Conservation (phyloP, 2,888 invertebrate genomes). For the Melinaea menophilus region DNA sequence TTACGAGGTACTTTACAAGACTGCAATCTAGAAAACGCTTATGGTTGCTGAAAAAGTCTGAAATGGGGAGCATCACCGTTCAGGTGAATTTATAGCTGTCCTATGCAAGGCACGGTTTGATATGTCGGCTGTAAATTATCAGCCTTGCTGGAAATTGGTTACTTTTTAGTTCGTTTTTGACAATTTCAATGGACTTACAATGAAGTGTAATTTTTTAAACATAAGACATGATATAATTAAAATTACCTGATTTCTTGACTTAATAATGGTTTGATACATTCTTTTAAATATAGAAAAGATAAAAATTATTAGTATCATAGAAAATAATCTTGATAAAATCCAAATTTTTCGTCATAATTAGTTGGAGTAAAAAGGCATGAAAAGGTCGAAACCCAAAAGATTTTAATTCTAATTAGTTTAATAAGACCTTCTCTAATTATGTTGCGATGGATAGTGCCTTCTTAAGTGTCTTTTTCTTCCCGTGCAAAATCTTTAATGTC, state of each 20-base stretch:
- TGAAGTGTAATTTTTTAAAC: neutral
- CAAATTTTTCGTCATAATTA: too few species aligned
- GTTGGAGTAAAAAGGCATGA: too few species aligned
- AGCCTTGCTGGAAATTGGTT: slow-evolving; percentile 27
- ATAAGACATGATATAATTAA: neutral
- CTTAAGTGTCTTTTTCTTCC: too few species aligned
- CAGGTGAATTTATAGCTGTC: slow-evolving; percentile 39
- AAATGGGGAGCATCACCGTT: slow-evolving; percentile 37
- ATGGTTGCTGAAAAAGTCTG: slow-evolving; percentile 33
- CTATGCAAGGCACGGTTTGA: slow-evolving; percentile 36
- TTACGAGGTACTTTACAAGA: slow-evolving; percentile 26
- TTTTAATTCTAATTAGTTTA: too few species aligned
- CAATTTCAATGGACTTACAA: neutral
- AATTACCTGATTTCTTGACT: neutral
- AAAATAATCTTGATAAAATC: too few species aligned
- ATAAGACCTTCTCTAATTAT: too few species aligned
- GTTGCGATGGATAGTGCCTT: too few species aligned
- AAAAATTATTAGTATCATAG: too few species aligned
- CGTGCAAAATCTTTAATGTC: too few species aligned
- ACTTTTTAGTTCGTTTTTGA: slow-evolving; percentile 10
- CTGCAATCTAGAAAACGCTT: slow-evolving; percentile 35
- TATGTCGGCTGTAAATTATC: slow-evolving; percentile 40
- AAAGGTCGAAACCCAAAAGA: too few species aligned
- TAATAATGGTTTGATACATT: too few species aligned
- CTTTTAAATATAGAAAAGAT: too few species aligned